These are phyloP conservation scores for Tarsius wallacei DNA, from an alignment of 2,797 vertebrate genomes.

Conservation along the genomic window DNA sequence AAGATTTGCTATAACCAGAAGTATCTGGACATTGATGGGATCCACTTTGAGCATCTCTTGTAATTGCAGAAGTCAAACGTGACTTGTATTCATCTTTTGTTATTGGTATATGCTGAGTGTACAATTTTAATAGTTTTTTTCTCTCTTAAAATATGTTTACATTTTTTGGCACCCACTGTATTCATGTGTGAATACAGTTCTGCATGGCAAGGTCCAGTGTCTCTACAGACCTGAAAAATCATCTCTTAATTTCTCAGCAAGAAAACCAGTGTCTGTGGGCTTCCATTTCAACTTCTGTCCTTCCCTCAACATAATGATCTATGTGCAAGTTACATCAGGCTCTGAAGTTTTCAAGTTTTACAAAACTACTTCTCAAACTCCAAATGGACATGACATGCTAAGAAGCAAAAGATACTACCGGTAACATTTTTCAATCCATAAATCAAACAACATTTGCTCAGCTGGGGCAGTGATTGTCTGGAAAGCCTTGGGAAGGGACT, in stretches of 20 bases:
- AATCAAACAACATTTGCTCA: background rate
- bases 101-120: too few relatives aligned
- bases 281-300: background rate
- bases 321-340: background rate
- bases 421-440: background rate
- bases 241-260: conserved; percentile 7
- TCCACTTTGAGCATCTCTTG: too few relatives aligned
- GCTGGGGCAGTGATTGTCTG: background rate
- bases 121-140: too few relatives aligned
- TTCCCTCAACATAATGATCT: background rate
- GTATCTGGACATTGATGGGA: too few relatives aligned
- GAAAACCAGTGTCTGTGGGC: background rate
- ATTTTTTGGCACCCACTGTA: too few relatives aligned
- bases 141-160: too few relatives aligned
- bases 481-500: background rate
- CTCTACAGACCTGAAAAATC: background rate
- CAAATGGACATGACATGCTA: background rate
- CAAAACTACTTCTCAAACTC: conserved; percentile 6
- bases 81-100: too few relatives aligned
- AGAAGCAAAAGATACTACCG: background rate
- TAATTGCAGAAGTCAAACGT: too few relatives aligned
- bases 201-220: background rate
- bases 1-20: too few relatives aligned
- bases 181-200: background rate
- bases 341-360: background rate